Evolutionary conservation across 2,888 invertebrate genomes (phyloP).

Genomic region (Dynastes maya): DNA sequence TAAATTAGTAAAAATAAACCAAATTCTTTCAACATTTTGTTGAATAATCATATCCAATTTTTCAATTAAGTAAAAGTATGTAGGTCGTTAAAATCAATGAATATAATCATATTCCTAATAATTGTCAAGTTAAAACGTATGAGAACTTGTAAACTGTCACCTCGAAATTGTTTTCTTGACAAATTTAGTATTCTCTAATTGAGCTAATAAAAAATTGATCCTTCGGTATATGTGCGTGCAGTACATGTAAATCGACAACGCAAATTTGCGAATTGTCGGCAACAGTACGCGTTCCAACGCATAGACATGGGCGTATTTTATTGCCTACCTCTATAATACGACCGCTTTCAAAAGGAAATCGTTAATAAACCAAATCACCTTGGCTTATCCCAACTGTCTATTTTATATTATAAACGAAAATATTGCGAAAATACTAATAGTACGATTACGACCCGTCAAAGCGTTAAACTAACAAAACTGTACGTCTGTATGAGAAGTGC

Average conservation of each 20-base stretch:
- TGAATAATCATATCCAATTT: no score
- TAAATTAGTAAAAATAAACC: no score
- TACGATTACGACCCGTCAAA: background rate
- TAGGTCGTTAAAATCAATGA: no score
- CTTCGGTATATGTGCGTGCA: background rate
- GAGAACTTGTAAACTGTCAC: no score
- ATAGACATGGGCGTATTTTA: conserved; percentile 21
- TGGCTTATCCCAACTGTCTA: conserved; percentile 13
- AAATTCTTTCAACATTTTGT: no score
- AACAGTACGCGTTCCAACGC: background rate
- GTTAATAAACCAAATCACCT: conserved; percentile 33
- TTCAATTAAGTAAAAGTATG: no score
- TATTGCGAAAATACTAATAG: conserved; percentile 14
- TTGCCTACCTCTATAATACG: background rate
- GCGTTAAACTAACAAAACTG: conserved; percentile 3
- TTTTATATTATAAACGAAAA: conserved; percentile 9
- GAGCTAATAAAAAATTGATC: background rate
- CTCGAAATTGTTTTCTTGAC: no score
- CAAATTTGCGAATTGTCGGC: background rate
- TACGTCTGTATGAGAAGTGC: background rate
- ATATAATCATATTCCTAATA: no score
- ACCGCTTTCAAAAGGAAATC: conserved; percentile 32
- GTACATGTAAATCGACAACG: background rate
- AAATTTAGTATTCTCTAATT: no score
- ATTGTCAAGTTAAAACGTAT: no score